Evolutionary conservation across 2,888 invertebrate genomes (phyloP), one percentile per base, ranked within the genome.

Genomic region (Colletes collaris): DNA sequence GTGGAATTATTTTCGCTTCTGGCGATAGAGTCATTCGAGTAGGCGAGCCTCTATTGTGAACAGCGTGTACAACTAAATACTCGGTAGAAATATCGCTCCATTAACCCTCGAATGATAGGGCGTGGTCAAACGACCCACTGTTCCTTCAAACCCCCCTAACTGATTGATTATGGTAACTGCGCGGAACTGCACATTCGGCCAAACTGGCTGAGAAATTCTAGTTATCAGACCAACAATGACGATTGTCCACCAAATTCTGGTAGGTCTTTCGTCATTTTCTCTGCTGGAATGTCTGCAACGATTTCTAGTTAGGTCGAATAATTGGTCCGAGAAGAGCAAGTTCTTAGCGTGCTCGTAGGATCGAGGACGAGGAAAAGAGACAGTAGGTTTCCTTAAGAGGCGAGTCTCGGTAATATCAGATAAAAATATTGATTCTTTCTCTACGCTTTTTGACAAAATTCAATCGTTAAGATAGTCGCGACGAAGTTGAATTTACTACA

Each of bases 321-420:
- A 58, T 58, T 58, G 16, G 58, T 16, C 58, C 58, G n/a, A n/a
- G 37, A 37, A 37, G 60, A 46, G 16, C 44, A 46, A 6, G 19
- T 58, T 37, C 58, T 37, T 8, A 58, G 40, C 13, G 58, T 40
- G 40, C 6, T n/a, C 8, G 11, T 6, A 11, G 46, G 46, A 62
- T 62, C 58, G 46, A 62, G 19, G 60, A 62, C 46, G 60, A 46
- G 60, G 60, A 62, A 19, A 19, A 56, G 55, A 8, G 13, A 27
- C 27, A 2, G 46, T 44, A 19, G 44, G 16, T 53, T 50, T 13
- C 64, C 40, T 65, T 53, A 52, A 65, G 53, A 37, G 35, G 19
- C 19, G 19, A 27, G 19, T 27, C 19, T 2, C 19, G 0, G 27
- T 27, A 27, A 27, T 27, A 27, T 27, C 27, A 27, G 27, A 27